Evolutionary conservation across 2,888 invertebrate species (phyloP).

Genomic region (Opisthograptis luteolata): DNA sequence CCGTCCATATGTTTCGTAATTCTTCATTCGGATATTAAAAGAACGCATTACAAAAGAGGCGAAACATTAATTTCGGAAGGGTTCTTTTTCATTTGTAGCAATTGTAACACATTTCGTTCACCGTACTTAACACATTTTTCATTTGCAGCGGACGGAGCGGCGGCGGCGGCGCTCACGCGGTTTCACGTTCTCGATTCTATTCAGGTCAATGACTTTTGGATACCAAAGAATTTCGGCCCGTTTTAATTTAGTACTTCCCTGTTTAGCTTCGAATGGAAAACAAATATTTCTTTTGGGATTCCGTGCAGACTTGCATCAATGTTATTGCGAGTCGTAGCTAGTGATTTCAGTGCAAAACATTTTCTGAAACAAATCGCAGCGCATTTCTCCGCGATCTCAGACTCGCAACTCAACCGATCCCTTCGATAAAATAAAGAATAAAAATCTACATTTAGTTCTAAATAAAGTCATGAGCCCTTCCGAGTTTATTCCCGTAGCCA

Average conservation of each 20-base stretch:
- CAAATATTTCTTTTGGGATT: neutral
- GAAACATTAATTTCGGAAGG: constrained; percentile 18
- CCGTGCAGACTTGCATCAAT: neutral
- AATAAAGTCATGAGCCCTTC: neutral
- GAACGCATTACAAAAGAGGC: constrained; percentile 8
- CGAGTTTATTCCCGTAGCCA: constrained; percentile 1
- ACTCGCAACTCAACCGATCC: neutral
- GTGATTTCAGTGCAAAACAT: neutral
- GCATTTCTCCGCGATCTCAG: neutral
- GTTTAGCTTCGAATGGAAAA: neutral
- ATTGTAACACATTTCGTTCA: constrained; percentile 19
- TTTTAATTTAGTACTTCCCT: constrained; percentile 14
- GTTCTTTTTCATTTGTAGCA: constrained; percentile 22
- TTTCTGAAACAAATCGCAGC: neutral
- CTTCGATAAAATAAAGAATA: neutral
- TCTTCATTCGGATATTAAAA: constrained; percentile 6
- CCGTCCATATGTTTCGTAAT: neutral
- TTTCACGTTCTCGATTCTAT: constrained; percentile 5
- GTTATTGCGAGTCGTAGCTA: no score
- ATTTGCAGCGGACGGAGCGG: constrained; percentile 3
- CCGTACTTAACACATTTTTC: constrained; percentile 12
- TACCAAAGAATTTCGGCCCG: constrained; percentile 10
- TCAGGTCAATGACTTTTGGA: constrained; percentile 14
- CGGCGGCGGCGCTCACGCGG: neutral
- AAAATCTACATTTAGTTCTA: neutral